Conservation (phyloP, 2,113 vertebrate genomes). For the Cranoglanis bouderius region DNA sequence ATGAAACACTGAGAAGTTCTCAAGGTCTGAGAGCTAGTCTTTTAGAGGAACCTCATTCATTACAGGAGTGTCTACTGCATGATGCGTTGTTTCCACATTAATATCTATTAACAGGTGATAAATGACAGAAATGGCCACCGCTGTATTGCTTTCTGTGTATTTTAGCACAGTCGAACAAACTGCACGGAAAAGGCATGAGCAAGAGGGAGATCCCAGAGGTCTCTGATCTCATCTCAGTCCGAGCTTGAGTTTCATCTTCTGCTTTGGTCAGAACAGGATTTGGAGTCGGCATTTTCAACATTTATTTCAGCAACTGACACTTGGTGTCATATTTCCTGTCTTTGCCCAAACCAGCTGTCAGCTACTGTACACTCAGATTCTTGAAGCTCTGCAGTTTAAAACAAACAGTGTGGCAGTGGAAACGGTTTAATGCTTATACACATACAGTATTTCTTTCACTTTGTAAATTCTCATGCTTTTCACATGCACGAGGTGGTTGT, state of each 20-base stretch:
- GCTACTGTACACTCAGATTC: slow-evolving; percentile 34
- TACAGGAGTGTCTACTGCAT: slow-evolving; percentile 40
- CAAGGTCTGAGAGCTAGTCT: slow-evolving; percentile 47
- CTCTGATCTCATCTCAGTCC: slow-evolving; percentile 19
- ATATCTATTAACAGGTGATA: slow-evolving; percentile 61
- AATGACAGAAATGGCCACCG: slow-evolving; percentile 35
- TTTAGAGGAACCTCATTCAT: slow-evolving; percentile 54
- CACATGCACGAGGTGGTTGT: slow-evolving; percentile 32
- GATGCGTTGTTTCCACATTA: slow-evolving; percentile 56
- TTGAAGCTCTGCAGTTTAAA: slow-evolving; percentile 41
- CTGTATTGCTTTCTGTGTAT: slow-evolving; percentile 45
- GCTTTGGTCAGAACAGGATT: slow-evolving; percentile 41
- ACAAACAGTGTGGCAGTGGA: slow-evolving; percentile 27
- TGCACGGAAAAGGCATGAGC: background rate
- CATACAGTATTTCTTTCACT: slow-evolving; percentile 26
- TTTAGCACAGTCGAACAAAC: slow-evolving; percentile 43
- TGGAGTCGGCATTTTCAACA: slow-evolving; percentile 51
- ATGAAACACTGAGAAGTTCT: slow-evolving; percentile 44
- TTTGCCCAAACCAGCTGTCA: slow-evolving; percentile 54
- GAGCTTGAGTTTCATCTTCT: slow-evolving; percentile 40
- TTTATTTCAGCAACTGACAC: slow-evolving; percentile 54
- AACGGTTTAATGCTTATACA: background rate
- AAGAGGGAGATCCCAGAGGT: slow-evolving; percentile 6
- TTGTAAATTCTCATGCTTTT: slow-evolving; percentile 34
- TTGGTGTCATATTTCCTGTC: slow-evolving; percentile 49